These are phyloP conservation scores for Neocrepidodera transversa DNA, from an alignment of 2,888 invertebrate species.

Conservation along the genomic window DNA sequence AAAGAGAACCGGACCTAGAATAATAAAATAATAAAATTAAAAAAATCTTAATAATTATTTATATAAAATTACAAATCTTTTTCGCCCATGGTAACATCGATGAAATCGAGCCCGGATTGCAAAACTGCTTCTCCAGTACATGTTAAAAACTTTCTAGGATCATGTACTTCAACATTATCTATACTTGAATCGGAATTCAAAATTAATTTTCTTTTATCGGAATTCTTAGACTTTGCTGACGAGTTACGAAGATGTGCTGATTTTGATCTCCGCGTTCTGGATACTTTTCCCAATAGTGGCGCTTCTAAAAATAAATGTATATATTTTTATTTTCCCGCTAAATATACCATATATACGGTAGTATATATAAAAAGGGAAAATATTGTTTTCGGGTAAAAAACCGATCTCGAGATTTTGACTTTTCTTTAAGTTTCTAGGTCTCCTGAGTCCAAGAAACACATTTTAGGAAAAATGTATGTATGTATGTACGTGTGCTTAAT, in stretches of 20 bases:
- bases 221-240: slow-evolving; percentile 52
- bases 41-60: neutral
- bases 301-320: slow-evolving; percentile 40
- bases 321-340: too few species aligned
- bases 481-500: too few species aligned
- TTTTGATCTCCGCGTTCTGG: slow-evolving; percentile 71
- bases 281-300: slow-evolving; percentile 68
- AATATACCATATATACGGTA: too few species aligned
- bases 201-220: slow-evolving; percentile 54
- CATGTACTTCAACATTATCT: slow-evolving; percentile 44
- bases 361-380: too few species aligned
- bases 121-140: slow-evolving; percentile 13
- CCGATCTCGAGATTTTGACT: too few species aligned
- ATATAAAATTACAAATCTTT: slow-evolving; percentile 49
- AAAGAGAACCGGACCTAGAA: slow-evolving; percentile 42
- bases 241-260: slow-evolving; percentile 63
- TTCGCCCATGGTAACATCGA: slow-evolving; percentile 52
- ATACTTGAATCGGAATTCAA: slow-evolving; percentile 56
- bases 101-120: slow-evolving; percentile 48
- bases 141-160: slow-evolving; percentile 6
- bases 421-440: too few species aligned
- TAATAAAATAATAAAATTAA: neutral
- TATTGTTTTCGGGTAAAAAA: too few species aligned
- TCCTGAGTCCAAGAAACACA: too few species aligned
- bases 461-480: too few species aligned